phyloP scores from a whole-genome alignment of 2,113 vertebrate species.

The Lepisosteus osseus region DNA sequence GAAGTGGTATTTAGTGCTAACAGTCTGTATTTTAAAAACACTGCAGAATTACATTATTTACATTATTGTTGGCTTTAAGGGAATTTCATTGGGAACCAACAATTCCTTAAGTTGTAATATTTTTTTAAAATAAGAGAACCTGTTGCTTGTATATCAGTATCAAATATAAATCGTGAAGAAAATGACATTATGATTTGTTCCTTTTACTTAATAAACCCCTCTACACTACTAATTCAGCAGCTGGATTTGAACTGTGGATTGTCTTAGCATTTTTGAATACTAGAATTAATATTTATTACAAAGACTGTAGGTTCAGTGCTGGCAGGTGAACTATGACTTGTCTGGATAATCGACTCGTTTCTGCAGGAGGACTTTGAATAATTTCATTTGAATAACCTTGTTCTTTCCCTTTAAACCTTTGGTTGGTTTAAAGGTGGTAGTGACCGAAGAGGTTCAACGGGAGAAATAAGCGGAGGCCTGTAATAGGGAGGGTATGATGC shows the following conservation, averaged over 20 bases:
- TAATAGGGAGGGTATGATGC: background rate
- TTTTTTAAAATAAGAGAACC: too few relatives aligned
- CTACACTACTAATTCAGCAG: constrained; percentile 35
- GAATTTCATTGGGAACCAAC: too few relatives aligned
- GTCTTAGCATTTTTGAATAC: constrained; percentile 26
- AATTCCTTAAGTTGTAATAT: too few relatives aligned
- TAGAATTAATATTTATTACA: background rate
- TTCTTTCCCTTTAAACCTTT: constrained; percentile 22
- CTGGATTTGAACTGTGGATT: constrained; percentile 28
- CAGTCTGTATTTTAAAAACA: too few relatives aligned
- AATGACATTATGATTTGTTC: background rate
- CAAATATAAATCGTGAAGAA: background rate
- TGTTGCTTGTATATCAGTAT: too few relatives aligned
- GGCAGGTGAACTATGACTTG: constrained; percentile 34
- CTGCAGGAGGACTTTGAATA: constrained; percentile 27
- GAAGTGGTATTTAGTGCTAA: too few relatives aligned
- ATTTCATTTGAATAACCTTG: constrained; percentile 16
- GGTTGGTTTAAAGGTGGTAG: background rate
- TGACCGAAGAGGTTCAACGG: background rate
- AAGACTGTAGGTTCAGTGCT: background rate
- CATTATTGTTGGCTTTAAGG: too few relatives aligned
- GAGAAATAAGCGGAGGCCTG: background rate
- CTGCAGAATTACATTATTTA: too few relatives aligned
- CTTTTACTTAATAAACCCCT: constrained; percentile 26
- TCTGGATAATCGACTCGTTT: constrained; percentile 23